These are phyloP conservation scores for Grus americana DNA, from an alignment of 2,113 vertebrate species.

Conservation along the genomic window DNA sequence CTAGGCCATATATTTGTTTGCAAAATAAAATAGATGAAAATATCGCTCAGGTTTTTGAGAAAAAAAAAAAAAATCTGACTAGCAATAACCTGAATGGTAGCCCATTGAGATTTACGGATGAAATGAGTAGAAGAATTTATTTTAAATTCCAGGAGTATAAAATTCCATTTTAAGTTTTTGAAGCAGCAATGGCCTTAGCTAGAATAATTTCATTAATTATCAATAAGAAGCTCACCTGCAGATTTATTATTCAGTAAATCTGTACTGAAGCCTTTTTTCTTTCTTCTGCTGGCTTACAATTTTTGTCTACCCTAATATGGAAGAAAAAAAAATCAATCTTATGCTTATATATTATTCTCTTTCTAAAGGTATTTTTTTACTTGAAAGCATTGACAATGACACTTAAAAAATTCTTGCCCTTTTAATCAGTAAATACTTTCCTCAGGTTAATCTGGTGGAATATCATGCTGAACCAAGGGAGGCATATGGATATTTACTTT, in stretches of 20 bases:
- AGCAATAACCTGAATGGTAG: not conserved
- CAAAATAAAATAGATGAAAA: not conserved
- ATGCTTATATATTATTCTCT: not conserved
- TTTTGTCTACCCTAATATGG: not conserved
- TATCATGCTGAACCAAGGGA: not conserved
- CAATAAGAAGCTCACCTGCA: slow-evolving; percentile 10
- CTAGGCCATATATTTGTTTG: not conserved
- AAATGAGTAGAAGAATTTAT: not conserved
- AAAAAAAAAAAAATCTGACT: not conserved
- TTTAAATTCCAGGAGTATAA: not conserved
- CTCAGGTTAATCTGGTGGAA: not conserved
- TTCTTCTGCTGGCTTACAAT: not conserved
- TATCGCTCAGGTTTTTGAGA: not conserved
- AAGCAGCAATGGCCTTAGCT: not conserved
- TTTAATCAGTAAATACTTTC: not conserved
- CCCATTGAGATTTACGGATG: not conserved
- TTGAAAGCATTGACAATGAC: not conserved
- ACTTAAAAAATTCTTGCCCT: not conserved
- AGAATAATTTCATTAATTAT: slow-evolving; percentile 50
- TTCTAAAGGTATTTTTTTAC: not conserved
- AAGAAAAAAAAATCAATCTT: not conserved
- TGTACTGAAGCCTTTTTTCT: not conserved
- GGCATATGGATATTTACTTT: not conserved
- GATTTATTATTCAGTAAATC: slow-evolving; percentile 33
- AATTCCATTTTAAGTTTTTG: slow-evolving; percentile 19